phyloP scores from a whole-genome alignment of 2,113 vertebrate genomes.

The Calypte anna region DNA sequence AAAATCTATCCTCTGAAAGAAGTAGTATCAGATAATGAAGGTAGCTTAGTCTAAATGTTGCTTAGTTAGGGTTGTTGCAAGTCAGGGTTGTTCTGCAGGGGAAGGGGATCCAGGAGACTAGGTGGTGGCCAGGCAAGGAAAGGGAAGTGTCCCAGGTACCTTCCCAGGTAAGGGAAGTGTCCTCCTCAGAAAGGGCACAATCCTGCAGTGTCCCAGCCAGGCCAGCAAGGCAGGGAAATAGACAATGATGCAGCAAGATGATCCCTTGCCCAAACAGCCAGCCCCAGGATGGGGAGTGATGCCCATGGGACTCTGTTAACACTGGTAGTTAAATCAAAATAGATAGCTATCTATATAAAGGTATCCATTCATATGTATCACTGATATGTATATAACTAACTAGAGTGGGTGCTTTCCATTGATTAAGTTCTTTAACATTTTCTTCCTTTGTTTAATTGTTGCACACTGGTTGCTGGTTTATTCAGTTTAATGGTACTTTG shows the following conservation, averaged over 20 bases:
- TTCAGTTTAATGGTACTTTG: neutral
- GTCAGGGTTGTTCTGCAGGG: neutral
- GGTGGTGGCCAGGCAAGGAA: neutral
- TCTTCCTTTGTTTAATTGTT: neutral
- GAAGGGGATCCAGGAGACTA: neutral
- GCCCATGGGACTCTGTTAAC: neutral
- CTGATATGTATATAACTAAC: neutral
- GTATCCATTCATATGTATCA: too few relatives aligned
- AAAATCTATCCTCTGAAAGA: neutral
- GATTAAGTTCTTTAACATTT: neutral
- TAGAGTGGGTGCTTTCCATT: neutral
- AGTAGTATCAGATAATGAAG: neutral
- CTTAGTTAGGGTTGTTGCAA: neutral
- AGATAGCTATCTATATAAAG: neutral
- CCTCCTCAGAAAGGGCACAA: too few relatives aligned
- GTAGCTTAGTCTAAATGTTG: neutral
- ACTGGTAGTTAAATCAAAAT: neutral
- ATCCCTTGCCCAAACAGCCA: neutral
- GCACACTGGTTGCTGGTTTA: neutral
- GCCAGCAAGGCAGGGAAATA: neutral
- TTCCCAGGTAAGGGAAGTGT: neutral
- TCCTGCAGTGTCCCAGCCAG: rapidly evolving
- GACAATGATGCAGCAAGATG: neutral
- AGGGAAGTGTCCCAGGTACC: too few relatives aligned
- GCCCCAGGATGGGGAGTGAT: neutral